Conservation (phyloP, 92 coral and sea anemone species). For the Meandrina meandrites region DNA sequence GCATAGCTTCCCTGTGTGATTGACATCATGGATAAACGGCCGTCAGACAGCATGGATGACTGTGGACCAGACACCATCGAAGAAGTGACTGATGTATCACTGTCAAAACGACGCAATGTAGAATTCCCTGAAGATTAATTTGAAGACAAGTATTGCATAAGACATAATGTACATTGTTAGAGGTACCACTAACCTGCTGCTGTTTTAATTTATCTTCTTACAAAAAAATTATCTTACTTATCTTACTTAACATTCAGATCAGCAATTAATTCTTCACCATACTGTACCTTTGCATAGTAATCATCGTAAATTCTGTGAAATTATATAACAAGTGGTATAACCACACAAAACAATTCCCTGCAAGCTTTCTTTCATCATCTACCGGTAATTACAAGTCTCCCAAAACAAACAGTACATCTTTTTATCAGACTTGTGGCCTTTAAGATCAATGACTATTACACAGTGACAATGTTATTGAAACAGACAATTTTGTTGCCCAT, state of each 20-base stretch:
- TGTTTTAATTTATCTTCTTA: background rate
- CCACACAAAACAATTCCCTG: background rate
- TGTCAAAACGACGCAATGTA: conserved; percentile 70
- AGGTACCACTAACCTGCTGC: background rate
- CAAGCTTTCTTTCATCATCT: background rate
- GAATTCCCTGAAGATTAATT: conserved; percentile 42
- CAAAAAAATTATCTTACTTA: no score
- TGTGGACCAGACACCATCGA: conserved; percentile 87
- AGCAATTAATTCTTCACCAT: background rate
- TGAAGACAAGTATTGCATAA: background rate
- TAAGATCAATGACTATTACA: background rate
- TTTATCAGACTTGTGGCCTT: background rate
- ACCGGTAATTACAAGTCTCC: background rate
- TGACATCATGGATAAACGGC: conserved; percentile 86
- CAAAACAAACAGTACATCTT: background rate
- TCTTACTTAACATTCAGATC: background rate
- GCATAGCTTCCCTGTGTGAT: conserved; percentile 95
- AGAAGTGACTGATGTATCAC: conserved; percentile 73
- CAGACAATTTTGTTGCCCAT: background rate
- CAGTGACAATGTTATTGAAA: background rate
- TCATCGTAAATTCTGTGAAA: background rate
- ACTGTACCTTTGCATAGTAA: background rate
- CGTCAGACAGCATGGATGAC: conserved; percentile 86
- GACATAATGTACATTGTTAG: background rate
- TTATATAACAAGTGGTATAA: background rate